Conservation (phyloP, 2,888 invertebrate genomes). For the Cerceris ruficornis region DNA sequence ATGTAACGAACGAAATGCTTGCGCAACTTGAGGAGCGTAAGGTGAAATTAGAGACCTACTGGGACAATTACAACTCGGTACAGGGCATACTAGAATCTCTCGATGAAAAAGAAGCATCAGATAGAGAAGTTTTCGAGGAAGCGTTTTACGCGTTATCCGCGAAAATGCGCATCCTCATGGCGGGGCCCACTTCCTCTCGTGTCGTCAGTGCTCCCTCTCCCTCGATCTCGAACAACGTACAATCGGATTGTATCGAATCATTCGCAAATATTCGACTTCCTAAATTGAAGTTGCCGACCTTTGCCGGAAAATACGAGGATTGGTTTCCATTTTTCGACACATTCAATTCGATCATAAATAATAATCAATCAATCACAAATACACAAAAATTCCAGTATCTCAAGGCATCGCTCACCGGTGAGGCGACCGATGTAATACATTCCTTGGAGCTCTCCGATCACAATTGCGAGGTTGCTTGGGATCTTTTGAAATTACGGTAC, state of each 20-base stretch:
- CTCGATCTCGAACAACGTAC: background rate
- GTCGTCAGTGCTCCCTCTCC: background rate
- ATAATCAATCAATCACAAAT: constrained; percentile 5
- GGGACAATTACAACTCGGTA: background rate
- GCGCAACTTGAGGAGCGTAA: constrained; percentile 1
- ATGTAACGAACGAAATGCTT: background rate
- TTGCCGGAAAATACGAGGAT: constrained; percentile 15
- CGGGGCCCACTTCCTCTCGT: background rate
- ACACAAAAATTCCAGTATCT: constrained; percentile 44
- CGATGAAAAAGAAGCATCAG: background rate
- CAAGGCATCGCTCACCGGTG: constrained; percentile 16
- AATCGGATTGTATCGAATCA: background rate
- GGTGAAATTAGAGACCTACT: background rate
- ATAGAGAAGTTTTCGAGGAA: constrained; percentile 1
- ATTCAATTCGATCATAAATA: constrained; percentile 8
- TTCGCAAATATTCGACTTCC: background rate
- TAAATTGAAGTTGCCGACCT: constrained; percentile 5
- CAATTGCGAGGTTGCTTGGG: constrained; percentile 42
- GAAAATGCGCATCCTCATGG: background rate
- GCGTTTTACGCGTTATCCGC: background rate
- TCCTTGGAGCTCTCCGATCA: constrained; percentile 28
- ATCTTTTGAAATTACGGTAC: constrained; percentile 44
- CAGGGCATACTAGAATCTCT: background rate
- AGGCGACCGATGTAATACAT: constrained; percentile 27
- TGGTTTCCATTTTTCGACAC: constrained; percentile 17